Conservation (phyloP, 2,888 invertebrate genomes). For the Hyposoter didymator region DNA sequence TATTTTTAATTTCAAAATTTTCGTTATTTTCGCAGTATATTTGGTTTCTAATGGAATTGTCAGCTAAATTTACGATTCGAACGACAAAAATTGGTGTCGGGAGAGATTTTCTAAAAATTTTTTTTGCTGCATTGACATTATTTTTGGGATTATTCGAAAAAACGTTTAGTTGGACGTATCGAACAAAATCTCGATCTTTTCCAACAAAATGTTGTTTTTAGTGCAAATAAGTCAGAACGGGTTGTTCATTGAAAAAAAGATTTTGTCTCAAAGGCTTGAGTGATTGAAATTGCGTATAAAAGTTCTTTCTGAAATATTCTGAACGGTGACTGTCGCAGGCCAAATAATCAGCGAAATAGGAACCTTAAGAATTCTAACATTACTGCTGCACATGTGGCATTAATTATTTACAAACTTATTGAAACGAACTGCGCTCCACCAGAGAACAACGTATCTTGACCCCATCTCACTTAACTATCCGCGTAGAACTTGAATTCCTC, state of each 20-base stretch:
- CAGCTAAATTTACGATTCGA: too few species aligned
- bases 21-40: too few species aligned
- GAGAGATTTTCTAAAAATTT: too few species aligned
- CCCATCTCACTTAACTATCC: slow-evolving; percentile 7
- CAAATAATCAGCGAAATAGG: not conserved
- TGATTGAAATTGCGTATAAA: not conserved
- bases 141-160: too few species aligned
- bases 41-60: too few species aligned
- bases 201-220: too few species aligned
- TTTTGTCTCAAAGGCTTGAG: not conserved
- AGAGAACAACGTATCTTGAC: slow-evolving; percentile 39
- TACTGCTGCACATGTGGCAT: not conserved
- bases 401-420: slow-evolving; percentile 22
- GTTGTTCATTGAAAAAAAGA: not conserved
- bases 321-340: not conserved
- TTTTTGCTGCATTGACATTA: too few species aligned
- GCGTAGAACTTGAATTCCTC: slow-evolving; percentile 36
- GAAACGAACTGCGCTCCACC: slow-evolving; percentile 22
- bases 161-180: too few species aligned
- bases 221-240: too few species aligned
- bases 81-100: too few species aligned
- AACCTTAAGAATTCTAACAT: not conserved
- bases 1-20: too few species aligned
- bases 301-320: not conserved
- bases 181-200: too few species aligned